Percentiles rank a stretch among this genome's conserved stretches.
phyloP scores from a whole-genome alignment of 2,888 invertebrate genomes.

The Dryadula phaetusa region DNA sequence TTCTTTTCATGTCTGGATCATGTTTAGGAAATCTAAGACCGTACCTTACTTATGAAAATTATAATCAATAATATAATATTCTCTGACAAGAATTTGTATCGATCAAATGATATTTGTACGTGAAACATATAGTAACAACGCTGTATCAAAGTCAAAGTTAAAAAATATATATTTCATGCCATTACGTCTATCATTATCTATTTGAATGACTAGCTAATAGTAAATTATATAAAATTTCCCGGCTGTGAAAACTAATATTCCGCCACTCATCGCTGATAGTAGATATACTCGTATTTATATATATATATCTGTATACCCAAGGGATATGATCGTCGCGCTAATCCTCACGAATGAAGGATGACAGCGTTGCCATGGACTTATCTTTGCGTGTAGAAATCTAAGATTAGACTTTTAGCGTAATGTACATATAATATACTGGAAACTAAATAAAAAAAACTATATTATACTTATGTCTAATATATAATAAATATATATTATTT shows the following conservation, averaged over 20 bases:
- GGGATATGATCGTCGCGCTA: slow-evolving; percentile 46
- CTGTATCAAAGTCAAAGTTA: neutral
- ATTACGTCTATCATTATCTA: neutral
- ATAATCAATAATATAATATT: too few species aligned
- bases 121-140: too few species aligned
- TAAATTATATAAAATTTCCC: neutral
- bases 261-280: neutral
- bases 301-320: slow-evolving; percentile 34
- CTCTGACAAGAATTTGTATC: too few species aligned
- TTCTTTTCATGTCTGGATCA: too few species aligned
- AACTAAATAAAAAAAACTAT: neutral
- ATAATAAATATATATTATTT: neutral
- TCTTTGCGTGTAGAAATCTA: slow-evolving; percentile 46
- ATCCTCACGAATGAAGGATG: slow-evolving; percentile 50
- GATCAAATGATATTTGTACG: too few species aligned
- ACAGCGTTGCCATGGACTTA: slow-evolving; percentile 44
- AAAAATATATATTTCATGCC: neutral
- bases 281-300: neutral
- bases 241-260: slow-evolving; percentile 9
- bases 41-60: too few species aligned
- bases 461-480: neutral
- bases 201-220: neutral
- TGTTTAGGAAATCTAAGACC: too few species aligned
- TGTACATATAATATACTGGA: neutral
- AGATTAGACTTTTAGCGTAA: slow-evolving; percentile 43